Evolutionary conservation across 1,140 invertebrate species (phyloP).

Genomic region (Monomorium pharaonis): DNA sequence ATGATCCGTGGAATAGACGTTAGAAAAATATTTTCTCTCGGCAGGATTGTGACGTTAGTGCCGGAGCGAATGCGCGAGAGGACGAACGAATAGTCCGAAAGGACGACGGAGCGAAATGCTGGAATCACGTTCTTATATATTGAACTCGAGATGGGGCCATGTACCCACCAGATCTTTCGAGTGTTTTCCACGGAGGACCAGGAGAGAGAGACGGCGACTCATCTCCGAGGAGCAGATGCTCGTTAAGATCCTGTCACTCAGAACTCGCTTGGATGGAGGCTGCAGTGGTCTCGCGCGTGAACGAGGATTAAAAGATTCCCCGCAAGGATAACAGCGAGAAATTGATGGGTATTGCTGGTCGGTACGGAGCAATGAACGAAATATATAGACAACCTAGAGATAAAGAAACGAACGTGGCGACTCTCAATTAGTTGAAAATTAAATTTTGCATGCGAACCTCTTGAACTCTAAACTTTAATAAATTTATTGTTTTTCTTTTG

Average conservation of each 20-base stretch:
- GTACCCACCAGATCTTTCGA: constrained; percentile 10
- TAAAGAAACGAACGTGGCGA: not conserved
- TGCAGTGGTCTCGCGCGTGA: constrained; percentile 39
- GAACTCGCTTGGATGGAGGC: constrained; percentile 34
- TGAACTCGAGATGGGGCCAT: constrained; percentile 37
- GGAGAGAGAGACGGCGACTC: constrained; percentile 46
- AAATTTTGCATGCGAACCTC: not conserved
- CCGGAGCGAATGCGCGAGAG: constrained; percentile 20
- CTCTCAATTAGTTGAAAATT: constrained; percentile 37
- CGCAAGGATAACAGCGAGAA: constrained; percentile 62
- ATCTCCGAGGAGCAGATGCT: constrained; percentile 75
- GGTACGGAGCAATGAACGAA: constrained; percentile 20
- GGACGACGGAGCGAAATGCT: not conserved
- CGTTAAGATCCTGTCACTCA: constrained; percentile 82
- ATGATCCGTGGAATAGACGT: constrained; percentile 39
- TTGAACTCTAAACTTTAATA: not conserved
- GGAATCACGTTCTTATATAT: constrained; percentile 64
- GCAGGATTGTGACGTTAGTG: constrained; percentile 13
- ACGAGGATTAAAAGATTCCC: constrained; percentile 77
- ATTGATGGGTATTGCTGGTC: constrained; percentile 64
- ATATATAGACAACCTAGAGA: not conserved
- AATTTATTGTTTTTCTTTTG: not conserved
- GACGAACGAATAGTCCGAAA: not conserved
- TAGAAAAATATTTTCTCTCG: constrained; percentile 61
- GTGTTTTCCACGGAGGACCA: constrained; percentile 53